These are phyloP conservation scores for Siniperca scherzeri DNA, from an alignment of 2,797 vertebrate genomes.

Conservation along the genomic window DNA sequence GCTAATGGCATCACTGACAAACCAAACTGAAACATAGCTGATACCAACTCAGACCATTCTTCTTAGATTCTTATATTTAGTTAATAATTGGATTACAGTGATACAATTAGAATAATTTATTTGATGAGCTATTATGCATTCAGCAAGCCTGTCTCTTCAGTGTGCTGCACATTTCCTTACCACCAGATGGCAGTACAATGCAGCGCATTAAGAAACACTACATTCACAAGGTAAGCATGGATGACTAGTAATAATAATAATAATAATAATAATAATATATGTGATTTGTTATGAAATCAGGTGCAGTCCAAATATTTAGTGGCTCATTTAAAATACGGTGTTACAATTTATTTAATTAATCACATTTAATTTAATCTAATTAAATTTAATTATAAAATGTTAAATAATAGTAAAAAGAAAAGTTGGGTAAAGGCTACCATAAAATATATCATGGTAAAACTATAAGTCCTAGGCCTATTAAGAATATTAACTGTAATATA, in stretches of 20 bases:
- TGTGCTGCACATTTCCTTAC: conserved; percentile 13
- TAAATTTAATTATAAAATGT: background rate
- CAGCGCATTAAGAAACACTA: conserved; percentile 31
- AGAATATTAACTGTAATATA: background rate
- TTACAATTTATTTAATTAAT: background rate
- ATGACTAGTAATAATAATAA: background rate
- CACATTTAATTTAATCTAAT: background rate
- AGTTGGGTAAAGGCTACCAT: background rate
- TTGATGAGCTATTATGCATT: background rate
- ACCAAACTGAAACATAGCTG: background rate
- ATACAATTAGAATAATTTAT: background rate
- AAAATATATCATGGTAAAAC: background rate
- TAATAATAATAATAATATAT: background rate
- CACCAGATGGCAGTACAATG: conserved; percentile 80
- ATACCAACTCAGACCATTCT: background rate
- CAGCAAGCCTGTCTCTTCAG: background rate
- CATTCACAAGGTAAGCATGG: background rate
- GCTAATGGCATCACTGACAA: background rate
- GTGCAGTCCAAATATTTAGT: background rate
- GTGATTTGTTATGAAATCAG: too few relatives aligned
- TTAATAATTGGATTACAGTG: background rate
- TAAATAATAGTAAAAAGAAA: background rate
- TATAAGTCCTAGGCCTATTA: too few relatives aligned
- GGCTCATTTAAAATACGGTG: background rate
- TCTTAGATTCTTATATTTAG: background rate